phyloP scores from a whole-genome alignment of 2,113 vertebrate species.

The Mastomys coucha region DNA sequence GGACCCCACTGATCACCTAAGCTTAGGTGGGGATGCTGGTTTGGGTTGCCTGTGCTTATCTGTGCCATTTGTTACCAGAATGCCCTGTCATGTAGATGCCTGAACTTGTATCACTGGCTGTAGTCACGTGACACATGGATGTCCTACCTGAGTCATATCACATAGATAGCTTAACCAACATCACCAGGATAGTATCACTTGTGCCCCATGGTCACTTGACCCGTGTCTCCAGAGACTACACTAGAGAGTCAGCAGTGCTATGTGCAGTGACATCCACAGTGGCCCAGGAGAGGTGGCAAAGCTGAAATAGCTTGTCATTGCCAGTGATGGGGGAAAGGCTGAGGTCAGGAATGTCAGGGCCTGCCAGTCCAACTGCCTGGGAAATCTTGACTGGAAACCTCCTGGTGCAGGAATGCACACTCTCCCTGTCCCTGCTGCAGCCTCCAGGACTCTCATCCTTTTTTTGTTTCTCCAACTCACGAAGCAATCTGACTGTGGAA shows the following conservation, averaged over 20 bases:
- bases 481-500: background rate
- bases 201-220: background rate
- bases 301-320: background rate
- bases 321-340: too few relatives aligned
- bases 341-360: background rate
- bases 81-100: background rate
- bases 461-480: background rate
- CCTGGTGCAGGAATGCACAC: accelerated
- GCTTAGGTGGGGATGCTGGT: background rate
- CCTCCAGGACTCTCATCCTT: background rate
- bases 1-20: too few relatives aligned
- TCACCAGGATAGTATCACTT: background rate
- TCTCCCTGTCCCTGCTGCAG: too few relatives aligned
- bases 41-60: too few relatives aligned
- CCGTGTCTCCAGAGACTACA: too few relatives aligned
- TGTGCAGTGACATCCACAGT: too few relatives aligned
- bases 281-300: background rate
- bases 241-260: too few relatives aligned
- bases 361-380: background rate
- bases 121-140: background rate
- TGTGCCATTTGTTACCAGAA: background rate
- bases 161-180: background rate
- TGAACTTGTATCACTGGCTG: background rate
- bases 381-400: background rate
- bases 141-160: background rate